A percentile compares a stretch with the other conserved stretches of the same genome.
phyloP scores from a whole-genome alignment of 1,140 invertebrate species.

The Papilio aristodemus region DNA sequence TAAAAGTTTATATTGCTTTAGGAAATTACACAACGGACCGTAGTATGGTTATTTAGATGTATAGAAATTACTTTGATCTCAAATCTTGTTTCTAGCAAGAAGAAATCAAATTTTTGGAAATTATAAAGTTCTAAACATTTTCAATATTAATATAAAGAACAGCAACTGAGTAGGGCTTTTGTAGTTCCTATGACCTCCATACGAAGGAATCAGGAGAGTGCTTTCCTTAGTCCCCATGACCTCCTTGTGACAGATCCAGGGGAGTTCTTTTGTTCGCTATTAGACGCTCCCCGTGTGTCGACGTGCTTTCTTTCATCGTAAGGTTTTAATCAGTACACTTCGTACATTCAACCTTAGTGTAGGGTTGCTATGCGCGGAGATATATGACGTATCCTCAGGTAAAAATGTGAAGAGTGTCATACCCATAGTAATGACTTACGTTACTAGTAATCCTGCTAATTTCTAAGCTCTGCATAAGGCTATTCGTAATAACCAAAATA shows the following conservation, averaged over 20 bases:
- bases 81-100: too few relatives aligned
- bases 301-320: not conserved
- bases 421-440: not conserved
- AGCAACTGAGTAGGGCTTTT: too few relatives aligned
- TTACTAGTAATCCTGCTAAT: too few relatives aligned
- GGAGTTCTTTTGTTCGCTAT: conserved; percentile 18
- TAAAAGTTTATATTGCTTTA: conserved; percentile 1
- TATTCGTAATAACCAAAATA: too few relatives aligned
- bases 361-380: not conserved
- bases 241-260: conserved; percentile 13
- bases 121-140: not conserved
- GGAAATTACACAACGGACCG: conserved; percentile 1
- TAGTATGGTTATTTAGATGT: too few relatives aligned
- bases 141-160: too few relatives aligned
- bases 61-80: too few relatives aligned
- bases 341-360: not conserved
- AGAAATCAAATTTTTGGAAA: too few relatives aligned
- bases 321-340: conserved; percentile 5
- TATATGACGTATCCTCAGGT: not conserved
- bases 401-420: not conserved
- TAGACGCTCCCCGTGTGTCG: not conserved
- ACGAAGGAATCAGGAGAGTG: conserved; percentile 2
- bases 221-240: conserved; percentile 5
- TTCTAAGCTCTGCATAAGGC: too few relatives aligned
- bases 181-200: not conserved